Evolutionary conservation across 2,888 invertebrate species (phyloP).

Genomic region (Balanococcus diminutus): DNA sequence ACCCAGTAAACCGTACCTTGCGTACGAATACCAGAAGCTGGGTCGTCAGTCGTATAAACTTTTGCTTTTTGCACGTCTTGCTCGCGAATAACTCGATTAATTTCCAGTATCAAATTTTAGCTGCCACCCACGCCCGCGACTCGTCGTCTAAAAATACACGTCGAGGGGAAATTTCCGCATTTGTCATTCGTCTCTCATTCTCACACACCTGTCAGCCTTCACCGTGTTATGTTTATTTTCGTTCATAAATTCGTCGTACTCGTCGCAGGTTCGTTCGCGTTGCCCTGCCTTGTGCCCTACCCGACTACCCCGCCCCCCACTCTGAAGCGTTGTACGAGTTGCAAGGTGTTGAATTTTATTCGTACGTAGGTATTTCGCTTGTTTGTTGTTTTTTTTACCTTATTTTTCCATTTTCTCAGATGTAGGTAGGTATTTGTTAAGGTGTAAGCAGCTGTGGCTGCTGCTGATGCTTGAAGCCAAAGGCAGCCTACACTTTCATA

Average conservation of each 20-base stretch:
- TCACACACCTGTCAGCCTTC: slow-evolving; percentile 11
- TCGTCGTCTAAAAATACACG: neutral
- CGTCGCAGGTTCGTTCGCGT: neutral
- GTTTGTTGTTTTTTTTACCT: neutral
- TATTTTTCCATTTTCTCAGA: neutral
- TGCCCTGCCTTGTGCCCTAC: neutral
- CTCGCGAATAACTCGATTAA: neutral
- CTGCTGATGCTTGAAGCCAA: neutral
- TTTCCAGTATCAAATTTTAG: slow-evolving; percentile 12
- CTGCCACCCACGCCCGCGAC: neutral
- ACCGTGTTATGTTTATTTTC: slow-evolving; percentile 17
- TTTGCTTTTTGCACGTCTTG: neutral
- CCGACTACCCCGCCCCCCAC: neutral
- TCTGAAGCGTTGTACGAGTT: neutral
- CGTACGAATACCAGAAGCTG: neutral
- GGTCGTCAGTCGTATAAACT: neutral
- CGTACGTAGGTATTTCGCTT: neutral
- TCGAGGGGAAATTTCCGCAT: slow-evolving; percentile 4
- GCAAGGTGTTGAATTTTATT: neutral
- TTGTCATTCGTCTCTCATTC: slow-evolving; percentile 17
- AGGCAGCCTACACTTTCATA: neutral
- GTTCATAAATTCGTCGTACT: neutral
- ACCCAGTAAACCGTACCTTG: neutral
- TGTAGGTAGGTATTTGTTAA: neutral
- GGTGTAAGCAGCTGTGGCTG: neutral